These are phyloP conservation scores for Aethes cnicana DNA, from an alignment of 2,888 invertebrate genomes.

Conservation along the genomic window DNA sequence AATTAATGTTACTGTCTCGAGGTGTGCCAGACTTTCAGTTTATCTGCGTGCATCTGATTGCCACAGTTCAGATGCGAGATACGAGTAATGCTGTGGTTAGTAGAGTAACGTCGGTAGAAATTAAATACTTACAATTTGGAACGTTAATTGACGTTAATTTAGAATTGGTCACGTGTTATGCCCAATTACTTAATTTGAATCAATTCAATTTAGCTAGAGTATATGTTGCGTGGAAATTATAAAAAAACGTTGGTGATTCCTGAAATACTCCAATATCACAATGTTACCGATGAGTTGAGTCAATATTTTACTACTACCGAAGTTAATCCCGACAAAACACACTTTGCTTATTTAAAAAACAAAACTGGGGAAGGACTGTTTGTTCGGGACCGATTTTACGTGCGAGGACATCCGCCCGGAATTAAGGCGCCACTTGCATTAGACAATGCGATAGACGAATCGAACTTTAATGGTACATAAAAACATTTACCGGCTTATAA, in stretches of 20 bases:
- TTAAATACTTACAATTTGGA: background rate
- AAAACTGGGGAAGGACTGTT: constrained; percentile 57
- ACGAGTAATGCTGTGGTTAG: constrained; percentile 2
- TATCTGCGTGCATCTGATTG: constrained; percentile 31
- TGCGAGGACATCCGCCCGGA: constrained; percentile 67
- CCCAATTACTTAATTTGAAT: too few species aligned
- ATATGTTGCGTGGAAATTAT: too few species aligned
- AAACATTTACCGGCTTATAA: constrained; percentile 78
- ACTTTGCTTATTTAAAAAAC: constrained; percentile 73
- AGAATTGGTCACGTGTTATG: too few species aligned
- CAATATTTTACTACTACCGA: constrained; percentile 61
- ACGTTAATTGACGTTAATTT: too few species aligned
- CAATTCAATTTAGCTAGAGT: too few species aligned
- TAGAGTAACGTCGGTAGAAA: background rate
- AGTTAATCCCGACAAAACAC: constrained; percentile 65
- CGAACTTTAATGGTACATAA: constrained; percentile 76
- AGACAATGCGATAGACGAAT: constrained; percentile 73
- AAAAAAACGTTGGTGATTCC: constrained; percentile 1
- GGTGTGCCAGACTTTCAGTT: constrained; percentile 43
- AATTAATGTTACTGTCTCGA: constrained; percentile 24
- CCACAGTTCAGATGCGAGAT: constrained; percentile 20
- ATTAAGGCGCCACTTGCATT: constrained; percentile 76
- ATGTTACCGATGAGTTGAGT: constrained; percentile 27
- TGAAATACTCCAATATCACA: constrained; percentile 17
- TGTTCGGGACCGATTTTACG: constrained; percentile 74